These are phyloP conservation scores for Mus musculus DNA, from an alignment of 2,113 vertebrate genomes.

Conservation along the genomic window GRCm39 chr17:79659501-79660000, in stretches of 20 bases:
- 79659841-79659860: slow-evolving; percentile 64
- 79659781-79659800: slow-evolving; percentile 48
- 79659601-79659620: background rate
- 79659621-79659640: background rate
- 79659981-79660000: slow-evolving; percentile 30
- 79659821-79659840: background rate
- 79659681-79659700: background rate
- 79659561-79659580: background rate
- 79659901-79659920: background rate
- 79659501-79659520: background rate
- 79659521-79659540: background rate
- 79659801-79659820: slow-evolving; percentile 46
- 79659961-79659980: slow-evolving; percentile 24
- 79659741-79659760: background rate
- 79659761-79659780: slow-evolving; percentile 51
- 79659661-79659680: background rate
- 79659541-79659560: background rate
- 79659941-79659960: background rate
- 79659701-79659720: slow-evolving; percentile 13
- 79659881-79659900: background rate
- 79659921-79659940: background rate
- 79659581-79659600: background rate
- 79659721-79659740: slow-evolving; percentile 31
- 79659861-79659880: slow-evolving; percentile 26
- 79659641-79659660: background rate